Evolutionary conservation across 2,113 vertebrate species (phyloP).

Genomic region (Nymphicus hollandicus): DNA sequence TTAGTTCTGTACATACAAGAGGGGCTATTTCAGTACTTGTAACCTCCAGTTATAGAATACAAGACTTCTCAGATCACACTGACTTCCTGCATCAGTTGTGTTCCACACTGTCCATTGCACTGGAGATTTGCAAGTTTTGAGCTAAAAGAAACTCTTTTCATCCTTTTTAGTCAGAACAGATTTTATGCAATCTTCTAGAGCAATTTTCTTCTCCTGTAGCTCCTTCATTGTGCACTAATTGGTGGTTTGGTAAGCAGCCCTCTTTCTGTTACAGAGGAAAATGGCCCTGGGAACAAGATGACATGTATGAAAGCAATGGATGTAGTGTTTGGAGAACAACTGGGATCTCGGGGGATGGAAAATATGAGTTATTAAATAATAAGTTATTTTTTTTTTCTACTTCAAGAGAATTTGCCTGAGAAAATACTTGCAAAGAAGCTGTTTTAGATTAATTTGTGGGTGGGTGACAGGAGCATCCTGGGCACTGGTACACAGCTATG

Average conservation of each 20-base stretch:
- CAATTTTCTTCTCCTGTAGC: not conserved
- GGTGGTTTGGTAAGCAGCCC: not conserved
- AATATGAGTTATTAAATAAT: not conserved
- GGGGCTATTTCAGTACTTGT: not conserved
- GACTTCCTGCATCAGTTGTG: not conserved
- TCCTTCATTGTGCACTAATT: not conserved
- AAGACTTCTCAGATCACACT: not conserved
- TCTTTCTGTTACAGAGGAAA: not conserved
- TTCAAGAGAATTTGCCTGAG: not conserved
- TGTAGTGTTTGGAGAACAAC: not conserved
- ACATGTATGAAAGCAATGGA: not conserved
- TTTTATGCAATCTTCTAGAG: not conserved
- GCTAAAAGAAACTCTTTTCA: not conserved
- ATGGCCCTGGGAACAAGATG: not conserved
- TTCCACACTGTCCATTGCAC: not conserved
- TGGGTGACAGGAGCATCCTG: not conserved
- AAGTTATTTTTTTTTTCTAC: not conserved
- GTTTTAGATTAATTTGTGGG: not conserved
- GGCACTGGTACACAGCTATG: too few species aligned
- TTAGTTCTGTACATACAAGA: not conserved
- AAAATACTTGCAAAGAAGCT: not conserved
- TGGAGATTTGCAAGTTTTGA: not conserved
- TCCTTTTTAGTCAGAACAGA: not conserved
- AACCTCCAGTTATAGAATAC: not conserved
- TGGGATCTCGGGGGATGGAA: not conserved